Conservation (phyloP, 1,140 invertebrate species). For the Bombus sylvicola region DNA sequence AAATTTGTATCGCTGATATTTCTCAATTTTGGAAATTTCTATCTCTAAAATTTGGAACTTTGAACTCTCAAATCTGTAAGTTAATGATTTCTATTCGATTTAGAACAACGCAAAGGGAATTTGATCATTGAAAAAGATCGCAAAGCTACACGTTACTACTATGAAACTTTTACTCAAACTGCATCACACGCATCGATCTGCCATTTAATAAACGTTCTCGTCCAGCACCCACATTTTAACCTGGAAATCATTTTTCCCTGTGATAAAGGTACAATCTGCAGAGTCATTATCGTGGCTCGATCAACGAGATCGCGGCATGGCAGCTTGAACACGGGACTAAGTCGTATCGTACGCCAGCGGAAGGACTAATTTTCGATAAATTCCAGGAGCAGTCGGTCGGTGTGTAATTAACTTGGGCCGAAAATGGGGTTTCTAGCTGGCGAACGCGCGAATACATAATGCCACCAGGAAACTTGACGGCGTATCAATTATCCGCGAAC, state of each 20-base stretch:
- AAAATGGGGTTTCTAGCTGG: slow-evolving; percentile 33
- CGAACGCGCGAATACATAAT: slow-evolving; percentile 25
- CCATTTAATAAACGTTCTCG: too few relatives aligned
- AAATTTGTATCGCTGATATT: neutral
- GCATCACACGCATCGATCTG: too few relatives aligned
- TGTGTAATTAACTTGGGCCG: slow-evolving; percentile 37
- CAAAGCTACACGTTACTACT: too few relatives aligned
- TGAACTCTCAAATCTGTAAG: neutral
- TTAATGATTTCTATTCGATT: neutral
- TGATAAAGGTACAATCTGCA: neutral
- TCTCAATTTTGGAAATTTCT: neutral
- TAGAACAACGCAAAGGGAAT: too few relatives aligned
- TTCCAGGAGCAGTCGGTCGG: slow-evolving; percentile 18
- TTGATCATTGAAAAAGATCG: too few relatives aligned
- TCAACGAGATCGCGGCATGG: neutral
- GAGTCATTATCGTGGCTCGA: neutral
- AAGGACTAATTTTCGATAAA: slow-evolving; percentile 35
- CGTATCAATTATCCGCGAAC: slow-evolving; percentile 60
- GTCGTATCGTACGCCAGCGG: neutral
- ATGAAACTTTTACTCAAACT: too few relatives aligned
- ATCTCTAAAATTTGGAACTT: neutral
- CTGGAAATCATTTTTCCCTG: too few relatives aligned
- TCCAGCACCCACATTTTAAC: too few relatives aligned
- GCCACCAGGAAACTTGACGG: slow-evolving; percentile 60
- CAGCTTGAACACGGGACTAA: neutral